These are phyloP conservation scores for Chlamydotis undulata DNA, from an alignment of 2,113 vertebrate species.

Conservation along the genomic window DNA sequence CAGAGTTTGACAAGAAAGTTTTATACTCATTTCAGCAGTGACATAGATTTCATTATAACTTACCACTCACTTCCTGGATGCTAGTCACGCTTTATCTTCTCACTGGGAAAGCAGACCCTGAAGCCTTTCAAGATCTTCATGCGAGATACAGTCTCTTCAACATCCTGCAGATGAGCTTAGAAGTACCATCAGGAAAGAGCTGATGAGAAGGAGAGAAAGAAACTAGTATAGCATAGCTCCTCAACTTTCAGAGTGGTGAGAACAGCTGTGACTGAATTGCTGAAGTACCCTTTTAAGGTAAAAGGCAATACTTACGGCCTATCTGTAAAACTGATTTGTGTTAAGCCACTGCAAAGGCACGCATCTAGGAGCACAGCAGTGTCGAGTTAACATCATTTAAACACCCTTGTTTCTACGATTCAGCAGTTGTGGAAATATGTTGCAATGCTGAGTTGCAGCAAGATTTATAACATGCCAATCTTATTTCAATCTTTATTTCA, in stretches of 20 bases:
- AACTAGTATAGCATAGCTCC: not conserved
- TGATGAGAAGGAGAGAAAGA: not conserved
- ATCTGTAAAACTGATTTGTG: not conserved
- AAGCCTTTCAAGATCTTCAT: not conserved
- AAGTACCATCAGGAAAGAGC: not conserved
- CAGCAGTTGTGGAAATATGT: not conserved
- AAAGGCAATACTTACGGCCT: not conserved
- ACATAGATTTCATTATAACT: not conserved
- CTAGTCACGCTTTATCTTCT: not conserved
- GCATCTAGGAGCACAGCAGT: not conserved
- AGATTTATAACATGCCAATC: not conserved
- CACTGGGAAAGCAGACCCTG: not conserved
- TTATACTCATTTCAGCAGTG: not conserved
- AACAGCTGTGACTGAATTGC: not conserved
- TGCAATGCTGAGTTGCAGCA: not conserved
- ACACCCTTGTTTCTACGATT: not conserved
- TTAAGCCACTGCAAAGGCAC: not conserved
- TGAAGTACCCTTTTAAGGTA: not conserved
- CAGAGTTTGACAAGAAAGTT: not conserved
- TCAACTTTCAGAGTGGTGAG: not conserved
- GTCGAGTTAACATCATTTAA: not conserved
- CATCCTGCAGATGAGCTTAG: not conserved
- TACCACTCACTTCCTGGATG: constrained; percentile 2
- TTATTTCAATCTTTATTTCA: not conserved
- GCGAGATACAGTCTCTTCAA: not conserved